These are phyloP conservation scores for Hyla sarda DNA, from an alignment of 2,113 vertebrate species.

Conservation along the genomic window DNA sequence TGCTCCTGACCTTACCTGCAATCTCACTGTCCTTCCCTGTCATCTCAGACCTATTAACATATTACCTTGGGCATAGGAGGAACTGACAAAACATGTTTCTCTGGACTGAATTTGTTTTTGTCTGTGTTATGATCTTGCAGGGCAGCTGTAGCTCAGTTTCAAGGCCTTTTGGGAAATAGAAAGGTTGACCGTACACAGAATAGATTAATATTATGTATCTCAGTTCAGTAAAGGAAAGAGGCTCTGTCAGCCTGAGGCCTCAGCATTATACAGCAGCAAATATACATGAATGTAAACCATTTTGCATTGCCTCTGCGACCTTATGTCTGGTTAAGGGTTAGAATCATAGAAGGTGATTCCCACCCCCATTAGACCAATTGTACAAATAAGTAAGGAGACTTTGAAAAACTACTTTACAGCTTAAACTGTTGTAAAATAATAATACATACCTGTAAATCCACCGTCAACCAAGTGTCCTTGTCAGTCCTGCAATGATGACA, in stretches of 20 bases:
- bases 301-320: background rate
- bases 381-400: too few relatives aligned
- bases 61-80: slow-evolving; percentile 34
- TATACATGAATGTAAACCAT: slow-evolving; percentile 14
- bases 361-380: too few relatives aligned
- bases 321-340: background rate
- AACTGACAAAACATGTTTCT: slow-evolving; percentile 39
- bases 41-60: slow-evolving; percentile 40
- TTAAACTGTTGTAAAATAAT: too few relatives aligned
- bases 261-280: slow-evolving; percentile 1
- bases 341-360: too few relatives aligned
- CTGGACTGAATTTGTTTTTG: slow-evolving; percentile 22
- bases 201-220: slow-evolving; percentile 43
- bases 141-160: slow-evolving; percentile 32
- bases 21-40: slow-evolving; percentile 18
- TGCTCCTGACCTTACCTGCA: slow-evolving; percentile 38
- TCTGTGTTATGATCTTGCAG: slow-evolving; percentile 6
- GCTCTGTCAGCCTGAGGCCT: background rate
- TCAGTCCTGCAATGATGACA: too few relatives aligned
- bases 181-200: slow-evolving; percentile 35
- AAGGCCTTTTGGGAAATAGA: slow-evolving; percentile 12
- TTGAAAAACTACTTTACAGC: too few relatives aligned
- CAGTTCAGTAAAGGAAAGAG: background rate
- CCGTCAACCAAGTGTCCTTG: too few relatives aligned
- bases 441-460: too few relatives aligned